Evolutionary conservation across 2,888 invertebrate genomes (phyloP).

Genomic region (Calephelis perditalis): DNA sequence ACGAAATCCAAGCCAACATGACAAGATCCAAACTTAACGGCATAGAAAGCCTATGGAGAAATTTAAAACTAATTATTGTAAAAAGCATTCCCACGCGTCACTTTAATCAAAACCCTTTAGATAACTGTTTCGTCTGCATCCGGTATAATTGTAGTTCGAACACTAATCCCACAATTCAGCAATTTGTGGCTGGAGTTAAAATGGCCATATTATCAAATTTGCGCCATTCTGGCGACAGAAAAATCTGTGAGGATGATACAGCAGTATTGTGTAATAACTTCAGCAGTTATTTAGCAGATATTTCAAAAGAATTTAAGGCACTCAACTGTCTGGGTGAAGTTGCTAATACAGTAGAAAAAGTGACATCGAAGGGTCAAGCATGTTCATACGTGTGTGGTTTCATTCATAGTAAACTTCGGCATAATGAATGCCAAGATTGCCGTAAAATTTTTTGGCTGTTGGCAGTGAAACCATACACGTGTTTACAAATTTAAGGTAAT

Average conservation of each 20-base stretch:
- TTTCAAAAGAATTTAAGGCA: neutral
- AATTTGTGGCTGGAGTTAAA: slow-evolving; percentile 27
- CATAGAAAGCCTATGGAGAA: slow-evolving; percentile 14
- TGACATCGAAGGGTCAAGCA: neutral
- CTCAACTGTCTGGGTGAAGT: neutral
- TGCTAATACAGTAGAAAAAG: neutral
- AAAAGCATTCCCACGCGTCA: slow-evolving; percentile 18
- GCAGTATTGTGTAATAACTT: neutral
- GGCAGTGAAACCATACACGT: neutral
- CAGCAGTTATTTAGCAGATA: neutral
- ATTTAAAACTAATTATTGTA: neutral
- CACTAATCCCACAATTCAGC: slow-evolving; percentile 21
- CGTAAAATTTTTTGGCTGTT: neutral
- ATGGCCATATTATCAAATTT: slow-evolving; percentile 18
- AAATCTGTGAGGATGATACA: neutral
- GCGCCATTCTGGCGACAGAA: neutral
- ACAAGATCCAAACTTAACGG: slow-evolving; percentile 13
- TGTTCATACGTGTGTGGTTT: neutral
- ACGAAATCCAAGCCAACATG: slow-evolving; percentile 6
- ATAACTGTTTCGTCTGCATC: slow-evolving; percentile 27
- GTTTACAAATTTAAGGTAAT: neutral
- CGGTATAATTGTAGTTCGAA: slow-evolving; percentile 25
- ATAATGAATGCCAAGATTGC: neutral
- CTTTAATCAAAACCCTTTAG: slow-evolving; percentile 25
- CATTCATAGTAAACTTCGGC: neutral